A percentile compares a stretch with the other conserved stretches of the same genome.
These are phyloP conservation scores for Phaonia tiefii DNA, from an alignment of 2,888 invertebrate genomes.

Conservation along the genomic window DNA sequence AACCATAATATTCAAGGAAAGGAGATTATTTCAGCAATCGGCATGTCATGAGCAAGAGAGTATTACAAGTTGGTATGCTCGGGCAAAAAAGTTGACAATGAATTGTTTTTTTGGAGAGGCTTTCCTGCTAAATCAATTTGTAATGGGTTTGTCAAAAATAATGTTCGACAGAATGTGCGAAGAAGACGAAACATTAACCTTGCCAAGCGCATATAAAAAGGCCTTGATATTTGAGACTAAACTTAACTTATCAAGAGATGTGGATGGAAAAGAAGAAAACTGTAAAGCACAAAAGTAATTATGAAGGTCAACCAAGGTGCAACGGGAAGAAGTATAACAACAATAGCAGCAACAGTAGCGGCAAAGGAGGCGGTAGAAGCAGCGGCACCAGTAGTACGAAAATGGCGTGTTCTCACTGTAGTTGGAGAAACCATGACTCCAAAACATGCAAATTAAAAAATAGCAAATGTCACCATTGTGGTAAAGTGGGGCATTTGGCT, in stretches of 20 bases:
- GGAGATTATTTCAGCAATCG: neutral
- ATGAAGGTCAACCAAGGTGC: neutral
- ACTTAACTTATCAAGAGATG: neutral
- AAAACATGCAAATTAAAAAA: neutral
- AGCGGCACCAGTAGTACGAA: neutral
- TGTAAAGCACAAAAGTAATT: neutral
- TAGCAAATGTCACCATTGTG: too few species aligned
- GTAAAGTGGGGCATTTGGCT: neutral
- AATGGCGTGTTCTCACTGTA: too few species aligned
- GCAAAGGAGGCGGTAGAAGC: neutral
- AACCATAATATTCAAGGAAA: neutral
- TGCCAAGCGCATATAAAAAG: too few species aligned
- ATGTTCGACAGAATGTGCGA: too few species aligned
- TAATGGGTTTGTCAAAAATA: constrained; percentile 42
- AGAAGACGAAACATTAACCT: too few species aligned
- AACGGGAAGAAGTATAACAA: too few species aligned
- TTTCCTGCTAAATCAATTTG: constrained; percentile 27
- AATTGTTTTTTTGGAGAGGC: constrained; percentile 26
- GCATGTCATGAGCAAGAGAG: neutral
- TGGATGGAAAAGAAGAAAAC: neutral
- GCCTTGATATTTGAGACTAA: constrained; percentile 44
- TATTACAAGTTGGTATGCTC: neutral
- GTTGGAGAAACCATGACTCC: too few species aligned
- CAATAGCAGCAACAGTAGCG: too few species aligned
- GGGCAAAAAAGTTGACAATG: constrained; percentile 28